phyloP scores from a whole-genome alignment of 2,797 vertebrate genomes.

The Gymnopithys bicolor region DNA sequence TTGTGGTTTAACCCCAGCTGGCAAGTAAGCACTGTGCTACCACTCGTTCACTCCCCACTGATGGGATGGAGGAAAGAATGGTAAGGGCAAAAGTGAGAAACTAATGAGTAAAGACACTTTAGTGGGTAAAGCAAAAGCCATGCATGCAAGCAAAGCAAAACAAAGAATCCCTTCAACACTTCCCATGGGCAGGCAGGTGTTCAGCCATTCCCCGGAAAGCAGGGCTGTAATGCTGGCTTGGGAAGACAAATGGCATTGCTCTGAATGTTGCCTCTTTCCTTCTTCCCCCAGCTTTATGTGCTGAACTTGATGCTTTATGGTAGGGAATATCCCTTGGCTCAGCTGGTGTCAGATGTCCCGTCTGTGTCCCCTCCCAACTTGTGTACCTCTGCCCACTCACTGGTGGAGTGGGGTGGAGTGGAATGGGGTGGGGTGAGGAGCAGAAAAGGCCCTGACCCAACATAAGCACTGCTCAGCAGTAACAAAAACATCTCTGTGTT shows the following conservation, averaged over 20 bases:
- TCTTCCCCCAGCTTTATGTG: background rate
- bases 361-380: background rate
- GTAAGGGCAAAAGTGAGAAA: background rate
- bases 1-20: background rate
- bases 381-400: background rate
- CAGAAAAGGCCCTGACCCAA: background rate
- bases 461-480: background rate
- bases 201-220: background rate
- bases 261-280: background rate
- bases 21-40: background rate
- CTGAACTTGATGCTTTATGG: background rate
- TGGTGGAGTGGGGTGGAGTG: too few relatives aligned
- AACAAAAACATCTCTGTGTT: fast-evolving
- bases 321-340: background rate
- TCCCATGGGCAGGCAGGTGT: background rate
- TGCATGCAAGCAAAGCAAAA: background rate
- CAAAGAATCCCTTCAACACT: background rate
- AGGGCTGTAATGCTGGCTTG: background rate
- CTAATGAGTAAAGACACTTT: background rate
- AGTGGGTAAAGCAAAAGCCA: background rate
- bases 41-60: background rate
- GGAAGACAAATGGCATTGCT: background rate
- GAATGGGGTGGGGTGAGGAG: too few relatives aligned
- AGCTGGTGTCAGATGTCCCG: background rate
- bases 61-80: background rate